A percentile compares a stretch with the other conserved stretches of the same genome.
Conservation (phyloP, 2,888 invertebrate genomes). For the Luffia ferchaultella region DNA sequence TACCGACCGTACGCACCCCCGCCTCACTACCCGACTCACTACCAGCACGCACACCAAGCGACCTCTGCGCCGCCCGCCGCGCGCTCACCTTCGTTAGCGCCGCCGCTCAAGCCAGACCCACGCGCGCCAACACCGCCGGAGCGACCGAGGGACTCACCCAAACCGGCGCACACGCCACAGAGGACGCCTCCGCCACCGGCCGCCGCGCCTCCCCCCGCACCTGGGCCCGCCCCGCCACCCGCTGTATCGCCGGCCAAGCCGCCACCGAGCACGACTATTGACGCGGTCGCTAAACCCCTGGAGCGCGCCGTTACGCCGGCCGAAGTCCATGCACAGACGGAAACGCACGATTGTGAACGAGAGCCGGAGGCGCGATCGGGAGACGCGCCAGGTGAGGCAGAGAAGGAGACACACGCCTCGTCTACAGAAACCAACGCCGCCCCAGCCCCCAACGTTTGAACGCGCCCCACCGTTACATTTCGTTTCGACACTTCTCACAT, state of each 20-base stretch:
- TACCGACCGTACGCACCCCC: constrained; percentile 8
- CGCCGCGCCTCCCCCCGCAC: constrained; percentile 4
- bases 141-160: background rate
- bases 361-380: background rate
- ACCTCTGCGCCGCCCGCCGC: constrained; percentile 11
- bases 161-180: background rate
- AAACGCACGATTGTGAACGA: background rate
- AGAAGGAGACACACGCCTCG: background rate
- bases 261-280: background rate
- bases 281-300: background rate
- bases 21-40: constrained; percentile 1
- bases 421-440: background rate
- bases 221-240: background rate
- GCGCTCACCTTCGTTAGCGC: constrained; percentile 10
- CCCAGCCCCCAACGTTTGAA: background rate
- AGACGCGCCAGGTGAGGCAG: background rate
- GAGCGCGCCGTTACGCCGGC: background rate
- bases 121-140: background rate
- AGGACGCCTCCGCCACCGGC: background rate
- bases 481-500: background rate
- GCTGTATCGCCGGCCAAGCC: background rate
- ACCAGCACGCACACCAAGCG: constrained; percentile 11
- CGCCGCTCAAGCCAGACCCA: background rate
- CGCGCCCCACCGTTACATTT: background rate
- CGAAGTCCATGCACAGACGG: background rate